Conservation (phyloP, 2,888 invertebrate species). For the Hyalella azteca region DNA sequence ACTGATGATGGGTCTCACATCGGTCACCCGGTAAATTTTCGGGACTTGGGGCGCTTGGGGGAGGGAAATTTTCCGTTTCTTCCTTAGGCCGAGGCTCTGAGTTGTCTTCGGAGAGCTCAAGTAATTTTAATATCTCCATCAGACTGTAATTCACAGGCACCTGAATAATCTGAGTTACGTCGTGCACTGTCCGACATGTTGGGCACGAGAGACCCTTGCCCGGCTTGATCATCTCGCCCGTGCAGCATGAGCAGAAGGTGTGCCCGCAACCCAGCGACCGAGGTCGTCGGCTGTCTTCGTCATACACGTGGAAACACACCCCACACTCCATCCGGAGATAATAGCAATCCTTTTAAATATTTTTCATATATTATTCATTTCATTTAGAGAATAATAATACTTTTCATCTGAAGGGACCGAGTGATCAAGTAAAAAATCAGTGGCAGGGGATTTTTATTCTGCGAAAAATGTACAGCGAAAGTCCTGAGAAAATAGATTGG, state of each 20-base stretch:
- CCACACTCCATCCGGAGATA: slow-evolving; percentile 45
- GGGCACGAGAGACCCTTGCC: slow-evolving; percentile 38
- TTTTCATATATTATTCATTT: too few species aligned
- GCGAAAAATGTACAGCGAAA: too few species aligned
- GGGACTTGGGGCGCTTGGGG: slow-evolving; percentile 26
- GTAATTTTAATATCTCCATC: slow-evolving; percentile 38
- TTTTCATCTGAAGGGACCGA: too few species aligned
- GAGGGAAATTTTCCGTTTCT: slow-evolving; percentile 35
- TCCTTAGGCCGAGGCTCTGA: slow-evolving; percentile 28
- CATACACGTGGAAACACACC: slow-evolving; percentile 40
- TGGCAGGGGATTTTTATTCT: too few species aligned
- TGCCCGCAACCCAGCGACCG: slow-evolving; percentile 40
- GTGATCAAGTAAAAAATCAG: too few species aligned
- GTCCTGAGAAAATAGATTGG: too few species aligned
- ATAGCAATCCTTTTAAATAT: too few species aligned
- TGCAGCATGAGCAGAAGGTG: slow-evolving; percentile 40
- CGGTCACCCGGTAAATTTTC: slow-evolving; percentile 38
- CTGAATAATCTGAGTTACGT: slow-evolving; percentile 32
- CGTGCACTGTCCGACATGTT: slow-evolving; percentile 40
- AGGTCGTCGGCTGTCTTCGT: slow-evolving; percentile 39
- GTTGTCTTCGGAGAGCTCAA: slow-evolving; percentile 40
- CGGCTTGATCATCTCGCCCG: slow-evolving; percentile 34
- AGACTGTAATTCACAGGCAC: slow-evolving; percentile 41
- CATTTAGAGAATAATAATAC: too few species aligned
- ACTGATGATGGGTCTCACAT: slow-evolving; percentile 38